Base-by-base conservation (phyloP, 2,113 vertebrate species). In the Sorex fumeus region DNA sequence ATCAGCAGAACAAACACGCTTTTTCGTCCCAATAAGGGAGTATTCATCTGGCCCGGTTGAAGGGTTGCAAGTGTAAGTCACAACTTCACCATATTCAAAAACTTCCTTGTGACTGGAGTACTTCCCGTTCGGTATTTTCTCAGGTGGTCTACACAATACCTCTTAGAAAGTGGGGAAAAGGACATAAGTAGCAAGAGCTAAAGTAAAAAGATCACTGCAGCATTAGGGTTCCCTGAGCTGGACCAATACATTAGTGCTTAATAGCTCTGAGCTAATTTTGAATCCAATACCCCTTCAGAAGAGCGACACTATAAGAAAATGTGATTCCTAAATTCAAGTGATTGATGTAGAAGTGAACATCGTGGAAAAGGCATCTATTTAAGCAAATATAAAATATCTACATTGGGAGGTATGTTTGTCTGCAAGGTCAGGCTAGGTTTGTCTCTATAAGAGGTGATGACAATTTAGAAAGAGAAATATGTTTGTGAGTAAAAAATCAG, bases 81-180 rank as follows among this genome's bases (percentile, higher is more conserved):
- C 98, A 0, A 88, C 0, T 0, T 90, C 95, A 27, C 13, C 19
- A 69, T 98, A 98, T 4, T 57, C 30, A 27, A 97, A 98, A 9
- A 0, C 0, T 0, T 1, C 0, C 0, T 36, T 78, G n/a, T 50
- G 3, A 0, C 36, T 30, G 0, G 27, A 77, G 2, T 93, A 67
- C 6, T 0, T 4, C 50, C 97, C 98, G 0, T 98, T 86, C 77
- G 5, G 0, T 34, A 98, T 97, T 0, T 1, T 1, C 9, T 47
- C 72, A 79, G 98, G 98, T 2, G 97, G 90, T 4, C 0, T 0
- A 93, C 98, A 98, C 0, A 81, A 21, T n/a, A 96, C 60, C 25
- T 0, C 98, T 98, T 93, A 70, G 87, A 87, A 74, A 40, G 13
- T 43, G 16, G 3, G 60, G 21, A 78, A 23, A 47, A 86, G 19